Base-by-base conservation (phyloP, 2,888 invertebrate species). In the Xiphydria camelus region DNA sequence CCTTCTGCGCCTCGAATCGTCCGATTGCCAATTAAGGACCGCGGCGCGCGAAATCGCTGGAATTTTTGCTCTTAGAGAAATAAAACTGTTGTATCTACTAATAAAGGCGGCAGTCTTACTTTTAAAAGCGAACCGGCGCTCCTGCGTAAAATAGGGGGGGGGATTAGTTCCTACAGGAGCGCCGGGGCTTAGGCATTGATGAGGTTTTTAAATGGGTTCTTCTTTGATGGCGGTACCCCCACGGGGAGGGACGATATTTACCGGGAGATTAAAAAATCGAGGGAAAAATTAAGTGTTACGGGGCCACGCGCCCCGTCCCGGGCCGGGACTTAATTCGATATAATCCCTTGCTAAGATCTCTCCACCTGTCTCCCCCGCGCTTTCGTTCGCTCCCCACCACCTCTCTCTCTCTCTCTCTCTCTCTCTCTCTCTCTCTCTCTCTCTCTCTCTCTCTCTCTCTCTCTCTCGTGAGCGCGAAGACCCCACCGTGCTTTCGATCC, bases 121-220 rank as follows among this genome's bases (percentile, higher is more conserved):
- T 70, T 71, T 70, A 70, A 71, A 70, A 70, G 69, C 66, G 59
- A 61, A 57, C 56, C 35, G 34, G 23, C 34, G 23, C 36, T 42
- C 36, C 43, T 23, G 67, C 70, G 73, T 70, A 73, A 75, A 75
- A 75, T 75, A 75, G 74, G 64, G 73, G 74, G 64, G 73, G 73
- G 75, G 75, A 75, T 75, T 75, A 75, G 73, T 75, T 75, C 64
- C 64, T 71, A 73, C 72, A 66, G 68, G 68, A 71, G 71, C 71
- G 65, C 63, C 57, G 69, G 64, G 71, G 75, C 75, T 75, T 75
- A 75, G 69, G 70, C 75, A 75, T 75, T 75, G 75, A 75, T 75
- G 75, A 75, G 75, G 75, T 75, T 75, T 75, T 75, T 75, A 75
- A 75, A 75, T 75, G 75, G 75, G 75, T 75, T 75, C 75, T 73